Base-by-base conservation (phyloP, 2,888 invertebrate genomes). In the Diogma glabrata region DNA sequence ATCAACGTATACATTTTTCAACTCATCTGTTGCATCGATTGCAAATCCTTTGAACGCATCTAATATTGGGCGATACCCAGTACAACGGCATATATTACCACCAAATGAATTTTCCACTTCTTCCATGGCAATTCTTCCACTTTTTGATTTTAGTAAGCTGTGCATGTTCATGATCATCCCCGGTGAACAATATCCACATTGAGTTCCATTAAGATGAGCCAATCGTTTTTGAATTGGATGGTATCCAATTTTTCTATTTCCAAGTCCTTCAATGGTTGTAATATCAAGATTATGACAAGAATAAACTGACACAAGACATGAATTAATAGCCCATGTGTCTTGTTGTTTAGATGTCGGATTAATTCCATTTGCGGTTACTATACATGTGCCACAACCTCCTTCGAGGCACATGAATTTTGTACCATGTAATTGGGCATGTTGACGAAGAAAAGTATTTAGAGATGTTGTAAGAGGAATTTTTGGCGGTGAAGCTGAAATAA, bases 111-210 rank as follows among this genome's bases (percentile, higher is more conserved):
- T 75, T 61, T 82, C 82, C 2, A 81, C 71, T 53, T 78, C 73
- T 56, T 75, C 66, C 72, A 73, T 74, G 0, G 75, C 72, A 36
- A 73, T 56, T 26, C 62, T 55, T n/a, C 69, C 67, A 8, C 71
- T 64, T 19, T 63, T 67, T 28, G 67, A 60, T 57, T 72, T 61
- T 22, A 75, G 57, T 47, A 71, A 60, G 38, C 75, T 78, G 58
- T 78, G 76, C 80, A 82, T 81, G 57, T 73, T 78, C 80, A 81
- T 81, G 52, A 84, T 70, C 80, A 83, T 82, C 14, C 82, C 84
- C 3, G 84, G 79, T n/a, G 80, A 78, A 59, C 85, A 85, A 62
- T 70, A 82, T 1, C 82, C 82, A 60, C 82, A 82, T 60, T 82
- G 82, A 0, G 78, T 77, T 0, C 81, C 82, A 61, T 79, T 77